A percentile compares a stretch with the other conserved stretches of the same genome.
These are phyloP conservation scores for Salvator merianae DNA, from an alignment of 2,113 vertebrate species.

Conservation along the genomic window DNA sequence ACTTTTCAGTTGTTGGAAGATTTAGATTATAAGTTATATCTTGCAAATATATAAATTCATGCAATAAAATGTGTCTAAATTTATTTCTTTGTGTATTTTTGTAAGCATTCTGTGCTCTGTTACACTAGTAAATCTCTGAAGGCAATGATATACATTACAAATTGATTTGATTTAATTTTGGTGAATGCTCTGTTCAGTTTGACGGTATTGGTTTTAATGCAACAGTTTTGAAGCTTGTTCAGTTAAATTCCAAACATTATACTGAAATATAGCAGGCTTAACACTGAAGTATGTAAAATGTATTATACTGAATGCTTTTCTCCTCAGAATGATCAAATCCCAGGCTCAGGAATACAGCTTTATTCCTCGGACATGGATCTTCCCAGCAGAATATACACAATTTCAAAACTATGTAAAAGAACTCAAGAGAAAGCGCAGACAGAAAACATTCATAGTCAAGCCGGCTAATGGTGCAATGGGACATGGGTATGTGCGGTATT, in stretches of 20 bases:
- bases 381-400: conserved; percentile 95
- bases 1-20: not conserved
- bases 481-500: conserved; percentile 86
- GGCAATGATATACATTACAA: not conserved
- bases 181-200: not conserved
- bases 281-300: conserved; percentile 23
- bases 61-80: not conserved
- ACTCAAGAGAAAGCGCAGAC: conserved; percentile 91
- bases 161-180: not conserved
- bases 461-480: conserved; percentile 99
- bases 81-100: not conserved
- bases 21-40: not conserved
- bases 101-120: not conserved
- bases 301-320: conserved; percentile 19
- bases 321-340: conserved; percentile 93
- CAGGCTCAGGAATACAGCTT: conserved; percentile 96
- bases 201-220: not conserved
- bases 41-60: not conserved
- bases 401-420: conserved; percentile 98
- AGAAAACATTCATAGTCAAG: conserved; percentile 98
- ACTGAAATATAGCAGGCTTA: not conserved
- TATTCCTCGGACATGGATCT: conserved; percentile 96
- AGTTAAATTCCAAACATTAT: not conserved
- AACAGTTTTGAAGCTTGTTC: not conserved
- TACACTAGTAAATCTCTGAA: conserved; percentile 14